Percentiles rank a stretch among this genome's conserved stretches.
Evolutionary conservation across 2,113 vertebrate genomes (phyloP).

Genomic region (Centropristis striata): DNA sequence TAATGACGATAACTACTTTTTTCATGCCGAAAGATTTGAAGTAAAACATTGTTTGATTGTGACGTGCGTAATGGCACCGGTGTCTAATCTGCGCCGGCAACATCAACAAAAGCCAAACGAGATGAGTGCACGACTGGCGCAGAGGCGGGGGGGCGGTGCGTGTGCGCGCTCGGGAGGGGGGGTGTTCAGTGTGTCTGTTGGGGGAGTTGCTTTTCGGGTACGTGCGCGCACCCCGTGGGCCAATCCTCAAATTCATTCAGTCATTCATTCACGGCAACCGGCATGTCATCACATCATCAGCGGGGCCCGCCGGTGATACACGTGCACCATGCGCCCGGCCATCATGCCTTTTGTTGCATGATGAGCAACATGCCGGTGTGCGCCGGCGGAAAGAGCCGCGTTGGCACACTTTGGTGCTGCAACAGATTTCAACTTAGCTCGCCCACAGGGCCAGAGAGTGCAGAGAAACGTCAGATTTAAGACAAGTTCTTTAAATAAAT

Average conservation of each 20-base stretch:
- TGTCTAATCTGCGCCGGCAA: constrained; percentile 4
- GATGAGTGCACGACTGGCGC: constrained; percentile 41
- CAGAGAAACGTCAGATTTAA: constrained; percentile 22
- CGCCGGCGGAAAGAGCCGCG: constrained; percentile 16
- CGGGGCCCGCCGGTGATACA: constrained; percentile 52
- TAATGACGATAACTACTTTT: neutral
- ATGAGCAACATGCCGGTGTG: constrained; percentile 67
- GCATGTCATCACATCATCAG: constrained; percentile 66
- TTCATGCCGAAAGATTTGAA: neutral
- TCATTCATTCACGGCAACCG: constrained; percentile 73
- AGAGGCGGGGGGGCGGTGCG: constrained; percentile 25
- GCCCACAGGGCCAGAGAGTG: constrained; percentile 1
- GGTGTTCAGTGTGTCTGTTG: neutral
- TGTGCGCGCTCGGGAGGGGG: constrained; percentile 3
- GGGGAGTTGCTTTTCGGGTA: constrained; percentile 29
- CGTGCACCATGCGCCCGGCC: constrained; percentile 76
- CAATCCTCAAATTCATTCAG: constrained; percentile 73
- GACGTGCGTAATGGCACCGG: constrained; percentile 27
- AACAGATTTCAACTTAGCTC: constrained; percentile 38
- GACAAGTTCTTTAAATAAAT: constrained; percentile 24
- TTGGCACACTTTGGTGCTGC: constrained; percentile 16
- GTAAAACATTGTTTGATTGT: neutral
- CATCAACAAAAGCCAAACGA: constrained; percentile 54
- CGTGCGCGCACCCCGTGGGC: constrained; percentile 71
- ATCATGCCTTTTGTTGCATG: constrained; percentile 82